Conservation (phyloP, 2,113 vertebrate species). For the Colinus virginianus region DNA sequence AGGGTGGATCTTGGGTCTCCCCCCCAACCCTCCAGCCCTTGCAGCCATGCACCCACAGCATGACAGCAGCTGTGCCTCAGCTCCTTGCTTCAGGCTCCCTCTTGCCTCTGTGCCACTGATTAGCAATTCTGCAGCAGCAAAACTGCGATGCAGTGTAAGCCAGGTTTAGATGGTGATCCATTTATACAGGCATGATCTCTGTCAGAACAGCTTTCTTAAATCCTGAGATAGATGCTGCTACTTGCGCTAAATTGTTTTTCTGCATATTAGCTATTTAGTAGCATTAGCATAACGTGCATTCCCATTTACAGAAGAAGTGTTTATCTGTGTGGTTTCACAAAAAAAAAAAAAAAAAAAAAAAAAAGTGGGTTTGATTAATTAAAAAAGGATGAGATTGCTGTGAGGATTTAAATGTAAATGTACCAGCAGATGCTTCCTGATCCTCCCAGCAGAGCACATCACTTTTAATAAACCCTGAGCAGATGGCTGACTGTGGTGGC, state of each 20-base stretch:
- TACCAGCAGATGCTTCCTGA: slow-evolving; percentile 68
- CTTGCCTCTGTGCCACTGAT: not conserved
- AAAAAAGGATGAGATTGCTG: slow-evolving; percentile 56
- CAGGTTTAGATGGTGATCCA: slow-evolving; percentile 44
- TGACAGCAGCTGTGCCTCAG: not conserved
- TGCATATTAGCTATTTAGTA: slow-evolving; percentile 43
- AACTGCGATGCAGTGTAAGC: not conserved
- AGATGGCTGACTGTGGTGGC: slow-evolving; percentile 51
- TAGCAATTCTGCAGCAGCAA: slow-evolving; percentile 16
- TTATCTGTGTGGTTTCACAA: slow-evolving; percentile 48
- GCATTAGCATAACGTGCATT: not conserved
- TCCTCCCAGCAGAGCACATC: slow-evolving; percentile 67
- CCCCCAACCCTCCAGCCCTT: not conserved
- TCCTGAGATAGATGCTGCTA: slow-evolving; percentile 32
- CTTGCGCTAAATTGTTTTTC: slow-evolving; percentile 44
- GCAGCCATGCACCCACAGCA: not conserved
- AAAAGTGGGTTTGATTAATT: slow-evolving; percentile 60
- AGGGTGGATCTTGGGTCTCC: fast-evolving
- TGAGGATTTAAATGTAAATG: slow-evolving; percentile 69
- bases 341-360: not conserved
- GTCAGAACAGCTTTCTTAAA: slow-evolving; percentile 53
- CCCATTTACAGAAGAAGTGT: not conserved
- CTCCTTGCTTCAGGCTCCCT: not conserved
- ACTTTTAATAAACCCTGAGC: slow-evolving; percentile 70
- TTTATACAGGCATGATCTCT: slow-evolving; percentile 48